Percentiles rank a stretch among this genome's conserved stretches.
These are phyloP conservation scores for Channallabes apus DNA, from an alignment of 2,797 vertebrate genomes.

Conservation along the genomic window DNA sequence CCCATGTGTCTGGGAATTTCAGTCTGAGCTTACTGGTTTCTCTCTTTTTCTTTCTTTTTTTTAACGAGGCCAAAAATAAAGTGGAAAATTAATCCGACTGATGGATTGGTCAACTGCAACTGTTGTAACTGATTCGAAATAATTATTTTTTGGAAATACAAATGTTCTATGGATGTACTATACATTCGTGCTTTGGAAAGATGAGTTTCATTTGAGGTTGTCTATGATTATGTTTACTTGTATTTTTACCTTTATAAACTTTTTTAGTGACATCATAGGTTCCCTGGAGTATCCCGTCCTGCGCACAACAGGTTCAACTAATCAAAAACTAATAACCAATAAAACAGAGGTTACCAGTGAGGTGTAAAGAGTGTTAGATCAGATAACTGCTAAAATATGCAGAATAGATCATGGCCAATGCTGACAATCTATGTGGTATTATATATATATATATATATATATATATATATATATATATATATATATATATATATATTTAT, in stretches of 20 bases:
- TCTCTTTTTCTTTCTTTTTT: background rate
- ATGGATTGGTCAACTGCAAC: background rate
- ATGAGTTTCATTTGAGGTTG: background rate
- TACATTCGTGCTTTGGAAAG: background rate
- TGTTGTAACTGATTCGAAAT: background rate
- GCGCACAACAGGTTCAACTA: conserved; percentile 2
- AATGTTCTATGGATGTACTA: background rate
- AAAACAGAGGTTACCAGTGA: too few relatives aligned
- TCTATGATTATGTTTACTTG: background rate
- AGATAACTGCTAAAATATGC: background rate
- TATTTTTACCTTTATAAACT: background rate
- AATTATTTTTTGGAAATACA: background rate
- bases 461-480: too few relatives aligned
- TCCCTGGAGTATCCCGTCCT: background rate
- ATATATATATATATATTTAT: background rate
- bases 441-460: too few relatives aligned
- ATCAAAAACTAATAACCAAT: background rate
- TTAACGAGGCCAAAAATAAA: background rate
- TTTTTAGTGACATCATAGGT: background rate
- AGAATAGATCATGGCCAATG: background rate
- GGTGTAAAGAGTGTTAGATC: background rate
- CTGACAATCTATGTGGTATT: background rate
- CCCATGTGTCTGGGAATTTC: conserved; percentile 22
- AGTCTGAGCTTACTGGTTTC: background rate
- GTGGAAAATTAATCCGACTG: background rate